Evolutionary conservation across 2,888 invertebrate genomes (phyloP).

Genomic region (Hetaerina titia): DNA sequence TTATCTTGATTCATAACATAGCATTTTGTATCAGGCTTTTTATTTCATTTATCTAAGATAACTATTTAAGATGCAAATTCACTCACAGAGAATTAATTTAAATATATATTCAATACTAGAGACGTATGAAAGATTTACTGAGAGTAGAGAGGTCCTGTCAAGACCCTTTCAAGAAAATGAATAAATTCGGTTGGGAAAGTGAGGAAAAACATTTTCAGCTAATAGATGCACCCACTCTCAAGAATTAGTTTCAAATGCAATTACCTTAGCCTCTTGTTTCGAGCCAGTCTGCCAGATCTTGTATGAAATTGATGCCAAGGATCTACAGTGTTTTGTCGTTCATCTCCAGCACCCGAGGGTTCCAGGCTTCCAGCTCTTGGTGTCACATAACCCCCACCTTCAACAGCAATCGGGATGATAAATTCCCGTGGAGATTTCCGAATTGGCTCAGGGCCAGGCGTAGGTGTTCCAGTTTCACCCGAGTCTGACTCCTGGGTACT

Average conservation of each 20-base stretch:
- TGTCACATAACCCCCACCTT: conserved; percentile 92
- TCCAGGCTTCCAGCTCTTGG: conserved; percentile 88
- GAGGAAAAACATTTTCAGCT: too few relatives aligned
- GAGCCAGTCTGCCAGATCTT: conserved; percentile 70
- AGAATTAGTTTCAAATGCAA: not conserved
- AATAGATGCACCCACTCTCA: too few relatives aligned
- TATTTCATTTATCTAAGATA: too few relatives aligned
- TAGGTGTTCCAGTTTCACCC: conserved; percentile 76
- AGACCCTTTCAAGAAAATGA: too few relatives aligned
- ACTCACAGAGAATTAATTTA: too few relatives aligned
- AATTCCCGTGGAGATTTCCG: conserved; percentile 94
- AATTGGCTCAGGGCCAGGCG: conserved; percentile 84
- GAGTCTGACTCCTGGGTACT: conserved; percentile 87
- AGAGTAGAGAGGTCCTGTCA: too few relatives aligned
- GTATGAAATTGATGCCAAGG: conserved; percentile 75
- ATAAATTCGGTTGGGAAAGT: too few relatives aligned
- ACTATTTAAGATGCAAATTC: too few relatives aligned
- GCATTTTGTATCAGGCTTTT: too few relatives aligned
- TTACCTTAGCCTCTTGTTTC: conserved; percentile 72
- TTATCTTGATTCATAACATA: too few relatives aligned
- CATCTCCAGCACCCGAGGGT: conserved; percentile 80
- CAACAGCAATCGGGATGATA: conserved; percentile 95
- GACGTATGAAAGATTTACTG: too few relatives aligned
- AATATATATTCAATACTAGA: too few relatives aligned
- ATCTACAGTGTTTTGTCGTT: conserved; percentile 80